These are phyloP conservation scores for Aplidium turbinatum DNA, from an alignment of 23 tunicate species.

Conservation along the genomic window DNA sequence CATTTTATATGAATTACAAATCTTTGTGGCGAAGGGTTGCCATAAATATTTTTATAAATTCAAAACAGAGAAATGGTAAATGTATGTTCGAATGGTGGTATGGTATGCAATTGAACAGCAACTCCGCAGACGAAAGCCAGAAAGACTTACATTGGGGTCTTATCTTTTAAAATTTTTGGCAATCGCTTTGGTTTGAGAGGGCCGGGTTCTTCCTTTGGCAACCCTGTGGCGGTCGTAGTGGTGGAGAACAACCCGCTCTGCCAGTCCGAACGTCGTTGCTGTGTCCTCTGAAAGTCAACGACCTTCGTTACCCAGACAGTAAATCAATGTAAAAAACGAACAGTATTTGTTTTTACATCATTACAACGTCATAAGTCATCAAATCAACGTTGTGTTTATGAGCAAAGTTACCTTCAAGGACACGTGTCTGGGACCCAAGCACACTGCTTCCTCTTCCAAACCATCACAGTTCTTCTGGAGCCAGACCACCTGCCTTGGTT, in stretches of 20 bases:
- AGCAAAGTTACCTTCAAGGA: slow-evolving; percentile 13
- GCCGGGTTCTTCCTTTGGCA: slow-evolving; percentile 90
- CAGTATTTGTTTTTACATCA: background rate
- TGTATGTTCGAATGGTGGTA: too few relatives aligned
- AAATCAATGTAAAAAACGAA: background rate
- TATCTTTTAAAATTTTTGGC: slow-evolving; percentile 63
- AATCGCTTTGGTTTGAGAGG: slow-evolving; percentile 67
- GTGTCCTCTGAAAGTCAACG: slow-evolving; percentile 41
- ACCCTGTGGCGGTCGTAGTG: slow-evolving; percentile 91
- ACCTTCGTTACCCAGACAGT: too few relatives aligned
- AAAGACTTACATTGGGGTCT: slow-evolving; percentile 73
- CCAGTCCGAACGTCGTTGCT: slow-evolving; percentile 41
- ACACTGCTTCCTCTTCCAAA: slow-evolving; percentile 53
- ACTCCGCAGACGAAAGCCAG: too few relatives aligned
- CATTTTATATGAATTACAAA: too few relatives aligned
- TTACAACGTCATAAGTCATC: background rate
- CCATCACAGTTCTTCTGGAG: slow-evolving; percentile 66
- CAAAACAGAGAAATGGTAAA: too few relatives aligned
- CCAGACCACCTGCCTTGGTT: slow-evolving; percentile 78
- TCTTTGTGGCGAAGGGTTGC: too few relatives aligned
- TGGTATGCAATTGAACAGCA: too few relatives aligned
- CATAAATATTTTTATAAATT: too few relatives aligned
- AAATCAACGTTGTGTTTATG: too few relatives aligned
- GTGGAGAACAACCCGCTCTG: slow-evolving; percentile 66
- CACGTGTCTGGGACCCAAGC: background rate